Base-by-base conservation (phyloP, 2,113 vertebrate species). In the Myiopsitta monachus region DNA sequence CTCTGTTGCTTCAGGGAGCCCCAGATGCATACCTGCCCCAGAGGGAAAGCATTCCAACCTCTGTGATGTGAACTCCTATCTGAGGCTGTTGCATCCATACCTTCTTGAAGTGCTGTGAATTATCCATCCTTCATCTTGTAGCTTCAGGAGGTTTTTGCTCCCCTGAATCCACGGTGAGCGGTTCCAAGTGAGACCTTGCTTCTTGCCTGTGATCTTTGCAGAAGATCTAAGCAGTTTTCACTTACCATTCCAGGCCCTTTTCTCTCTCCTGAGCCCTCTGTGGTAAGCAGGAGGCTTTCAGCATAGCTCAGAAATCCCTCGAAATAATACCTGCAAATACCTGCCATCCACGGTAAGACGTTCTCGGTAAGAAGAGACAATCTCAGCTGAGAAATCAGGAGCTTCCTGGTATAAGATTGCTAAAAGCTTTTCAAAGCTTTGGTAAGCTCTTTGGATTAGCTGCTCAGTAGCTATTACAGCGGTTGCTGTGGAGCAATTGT, bases 341-440 rank as follows among this genome's bases (percentile, higher is more conserved):
- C 47, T 47, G 6, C 11, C 43, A 0, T 10, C 4, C 6, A n/a
- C 41, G 39, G 0, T 1, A 18, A 66, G 78, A 31, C n/a, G 1
- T 18, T 92, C 12, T 85, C 70, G 16, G 1, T 7, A 6, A 47
- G 77, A 68, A 74, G 36, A 52, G 74, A 22, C 28, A 21, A 18
- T 81, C 57, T 67, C 68, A 47, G 88, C 55, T 79, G 72, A 38
- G 39, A 73, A 85, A 68, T 21, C 19, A 14, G 61, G 61, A 57
- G 54, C 64, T 90, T 84, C 66, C 75, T 36, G 61, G 9, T 33
- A 1, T 11, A 2, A 62, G 46, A 14, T 38, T 11, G 28, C 14
- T 86, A 46, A 90, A 47, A 92, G 73, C 72, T 88, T 69, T 57
- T 17, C 73, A 84, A 74, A 91, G 54, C 61, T 87, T 78, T 44